Evolutionary conservation across 1,140 invertebrate species (phyloP).

Genomic region (Cheumatopsyche charites): DNA sequence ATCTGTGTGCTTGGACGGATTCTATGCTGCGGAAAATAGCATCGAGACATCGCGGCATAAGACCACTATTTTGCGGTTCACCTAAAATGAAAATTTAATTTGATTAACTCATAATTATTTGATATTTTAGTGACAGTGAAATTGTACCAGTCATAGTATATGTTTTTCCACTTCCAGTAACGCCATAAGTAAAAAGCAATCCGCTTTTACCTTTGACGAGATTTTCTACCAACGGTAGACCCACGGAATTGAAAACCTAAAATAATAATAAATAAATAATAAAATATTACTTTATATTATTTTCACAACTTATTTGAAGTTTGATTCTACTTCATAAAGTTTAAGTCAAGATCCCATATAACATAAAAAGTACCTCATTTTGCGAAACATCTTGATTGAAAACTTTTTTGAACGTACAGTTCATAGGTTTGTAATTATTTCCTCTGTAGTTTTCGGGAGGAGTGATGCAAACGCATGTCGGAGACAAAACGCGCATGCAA

Average conservation of each 20-base stretch:
- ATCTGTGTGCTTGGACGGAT: conserved; percentile 78
- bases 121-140: too few relatives aligned
- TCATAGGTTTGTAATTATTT: conserved; percentile 69
- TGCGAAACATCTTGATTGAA: conserved; percentile 82
- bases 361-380: conserved; percentile 66
- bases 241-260: conserved; percentile 76
- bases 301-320: too few relatives aligned
- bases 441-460: conserved; percentile 69
- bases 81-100: conserved; percentile 51
- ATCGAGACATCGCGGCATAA: conserved; percentile 88
- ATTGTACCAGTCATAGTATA: conserved; percentile 93
- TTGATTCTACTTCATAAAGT: neutral
- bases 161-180: conserved; percentile 96
- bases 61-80: conserved; percentile 76
- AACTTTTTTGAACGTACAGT: conserved; percentile 82
- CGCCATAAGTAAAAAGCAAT: conserved; percentile 93
- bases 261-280: conserved; percentile 15
- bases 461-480: conserved; percentile 71
- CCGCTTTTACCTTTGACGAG: conserved; percentile 84
- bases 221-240: conserved; percentile 84
- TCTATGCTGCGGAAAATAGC: conserved; percentile 90
- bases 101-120: too few relatives aligned
- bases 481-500: conserved; percentile 76
- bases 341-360: neutral
- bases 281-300: too few relatives aligned